Conservation (phyloP, 2,113 vertebrate genomes). For the pig (Sus scrofa) region T2T-Sscrofa CM000817.6:20978501-20979000, state of each 20-base stretch:
- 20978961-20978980: not conserved
- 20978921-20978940: not conserved
- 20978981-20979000: not conserved
- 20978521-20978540: not conserved
- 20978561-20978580: not conserved
- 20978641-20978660: not conserved
- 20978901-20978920: not conserved
- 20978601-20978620: not conserved
- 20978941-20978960: not conserved
- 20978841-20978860: not conserved
- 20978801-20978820: not conserved
- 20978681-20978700: not conserved
- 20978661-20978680: not conserved
- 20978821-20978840: too few relatives aligned
- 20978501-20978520: not conserved
- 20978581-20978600: not conserved
- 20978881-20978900: not conserved
- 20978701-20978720: not conserved
- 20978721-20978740: not conserved
- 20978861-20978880: fast-evolving
- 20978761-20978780: not conserved
- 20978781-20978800: not conserved
- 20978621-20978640: not conserved
- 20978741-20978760: not conserved
- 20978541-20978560: not conserved